Base-by-base conservation (phyloP, 2,888 invertebrate genomes). In the Ormia ochracea region DNA sequence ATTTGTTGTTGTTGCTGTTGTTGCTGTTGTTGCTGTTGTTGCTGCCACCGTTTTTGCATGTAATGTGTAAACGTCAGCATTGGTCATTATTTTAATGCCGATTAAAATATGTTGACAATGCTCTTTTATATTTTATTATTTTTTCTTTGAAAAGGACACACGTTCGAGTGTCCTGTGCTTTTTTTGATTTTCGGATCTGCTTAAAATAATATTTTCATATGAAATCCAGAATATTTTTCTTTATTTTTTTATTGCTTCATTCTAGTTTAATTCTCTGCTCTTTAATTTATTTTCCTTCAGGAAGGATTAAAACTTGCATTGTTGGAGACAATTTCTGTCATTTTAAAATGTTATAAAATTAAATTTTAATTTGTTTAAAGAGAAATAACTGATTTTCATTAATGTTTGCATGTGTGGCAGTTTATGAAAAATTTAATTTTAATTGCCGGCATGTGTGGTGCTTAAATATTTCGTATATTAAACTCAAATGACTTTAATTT, bases 71-170 rank as follows among this genome's bases (percentile, higher is more conserved):
- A 76, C 73, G 80, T 76, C 79, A 80, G 56, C 72, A 61, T 68
- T 72, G 76, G 80, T 63, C 81, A 78, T 77, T 78, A 78, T 77
- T 78, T 81, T 81, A 81, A 74, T 81, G 81, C 78, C 81, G 81
- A 81, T 81, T 78, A 74, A 81, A 81, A 81, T 81, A 81, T 81
- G 81, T 81, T 81, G 81, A 77, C 81, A 81, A 77, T 81, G 81
- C 74, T 74, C 70, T 81, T 77, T 81, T 81, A 66, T 66, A 73
- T 59, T 66, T 73, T 61, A 70, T 56, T 19, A 7, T 63, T 58
- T 45, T 59, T 33, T 10, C 21, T 66, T 61, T 45, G 28, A 12
- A n/a, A 14, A 19, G 21, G 31, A 6, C 14, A 26, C 48, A 56
- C 38, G 28, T 33, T 31, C 31, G 33, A 26, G 54, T 74, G 74